Base-by-base conservation (phyloP, 2,797 vertebrate species). In the Chelon auratus region DNA sequence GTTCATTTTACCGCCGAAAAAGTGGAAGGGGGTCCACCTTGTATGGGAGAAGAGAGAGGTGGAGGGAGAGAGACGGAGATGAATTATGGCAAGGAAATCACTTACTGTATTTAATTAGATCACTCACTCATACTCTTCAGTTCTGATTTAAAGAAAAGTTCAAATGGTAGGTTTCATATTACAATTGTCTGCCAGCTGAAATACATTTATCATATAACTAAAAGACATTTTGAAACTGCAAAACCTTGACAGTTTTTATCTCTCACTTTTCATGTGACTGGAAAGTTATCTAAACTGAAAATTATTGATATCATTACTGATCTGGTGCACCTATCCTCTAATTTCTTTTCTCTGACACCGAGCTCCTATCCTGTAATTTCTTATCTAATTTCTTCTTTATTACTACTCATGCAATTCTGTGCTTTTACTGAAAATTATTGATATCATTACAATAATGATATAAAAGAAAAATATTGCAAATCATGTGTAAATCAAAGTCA, bases 41-140 rank as follows among this genome's bases (percentile, higher is more conserved):
- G 20, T 42, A 76, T 80, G 80, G 75, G 76, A 2, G 36, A 75
- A 75, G 17, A 59, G 14, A 6, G 17, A 73, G 64, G 12, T 10
- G 12, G 37, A 39, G 37, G 11, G 43, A 65, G 65, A 47, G 75
- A 67, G 54, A 73, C 45, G 68, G 15, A 71, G 39, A 40, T 10
- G 3, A 82, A 75, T n/a, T 55, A 51, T 72, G 74, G 79, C 52
- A 69, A 63, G 24, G 54, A 77, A 75, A 81, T 81, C 57, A 73
- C 75, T 80, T 18, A 62, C 66, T 82, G 61, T 77, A 62, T 83
- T 84, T 84, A 72, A 87, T 77, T 81, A 77, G n/a, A 72, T 52
- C 33, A 20, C 59, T 71, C 56, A 48, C 8, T 47, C 77, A 82
- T 72, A 85, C 50, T 64, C 65, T 56, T 74, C 51, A 40, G 67